Base-by-base conservation (phyloP, 1,140 invertebrate genomes). In the Camponotus vicinus region DNA sequence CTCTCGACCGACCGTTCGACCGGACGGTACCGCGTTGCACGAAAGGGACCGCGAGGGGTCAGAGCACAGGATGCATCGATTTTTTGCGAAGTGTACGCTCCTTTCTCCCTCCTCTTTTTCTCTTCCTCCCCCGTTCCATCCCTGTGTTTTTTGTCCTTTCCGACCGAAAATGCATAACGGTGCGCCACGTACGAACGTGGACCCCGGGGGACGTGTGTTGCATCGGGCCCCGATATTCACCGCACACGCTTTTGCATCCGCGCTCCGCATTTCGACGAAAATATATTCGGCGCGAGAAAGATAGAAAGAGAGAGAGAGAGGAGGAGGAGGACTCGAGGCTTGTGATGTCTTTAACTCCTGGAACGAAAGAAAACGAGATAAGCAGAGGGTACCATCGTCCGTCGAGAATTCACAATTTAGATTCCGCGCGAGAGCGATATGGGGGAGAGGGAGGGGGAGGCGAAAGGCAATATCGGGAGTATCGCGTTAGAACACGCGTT, bases 91-190 rank as follows among this genome's bases (percentile, higher is more conserved):
- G 67, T 32, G 52, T 27, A 49, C 42, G 27, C 64, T 88, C 83
- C 90, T 88, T 78, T 70, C 64, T 42, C n/a, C 32, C 64, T 11
- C 52, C 59, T 87, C 82, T 86, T 66, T 67, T 52, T 57, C 67
- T 9, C 27, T 27, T 15, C 11, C n/a, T 32, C 37, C 37, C 11
- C 11, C 21, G 11, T 7, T 8, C 7, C 11, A 42, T 59, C 27
- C 34, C 9, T 45, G 59, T 61, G 45, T 84, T 61, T 77, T 86
- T 57, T 52, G 21, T 52, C 37, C 40, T 57, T 78, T 78, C 49
- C 49, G 63, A 45, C 64, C 85, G 75, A 89, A 93, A 93, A 93
- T 92, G 86, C 90, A 88, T 94, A 95, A 94, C 93, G 93, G 93
- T 91, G 86, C 77, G 57, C 61, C 66, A 15, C 59, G 49, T 57